These are phyloP conservation scores for Lepus townsendii DNA, from an alignment of 2,797 vertebrate species.

Conservation along the genomic window DNA sequence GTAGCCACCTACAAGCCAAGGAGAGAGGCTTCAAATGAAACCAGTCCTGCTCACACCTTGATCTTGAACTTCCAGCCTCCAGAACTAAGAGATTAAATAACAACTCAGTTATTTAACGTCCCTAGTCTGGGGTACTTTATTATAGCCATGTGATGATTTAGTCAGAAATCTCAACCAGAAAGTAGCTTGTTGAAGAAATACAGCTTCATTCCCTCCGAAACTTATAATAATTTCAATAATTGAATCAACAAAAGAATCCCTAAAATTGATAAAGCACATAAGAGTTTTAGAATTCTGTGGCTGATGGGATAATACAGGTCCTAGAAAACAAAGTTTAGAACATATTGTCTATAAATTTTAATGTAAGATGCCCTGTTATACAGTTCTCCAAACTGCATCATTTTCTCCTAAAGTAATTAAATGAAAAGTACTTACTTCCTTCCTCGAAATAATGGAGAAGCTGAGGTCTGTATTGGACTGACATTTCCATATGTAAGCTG, in stretches of 20 bases:
- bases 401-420: slow-evolving; percentile 63
- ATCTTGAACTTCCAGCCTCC: not conserved
- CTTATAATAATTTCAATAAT: not conserved
- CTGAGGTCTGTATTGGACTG: slow-evolving; percentile 73
- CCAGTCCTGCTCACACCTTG: not conserved
- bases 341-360: slow-evolving; percentile 12
- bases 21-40: not conserved
- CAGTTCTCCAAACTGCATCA: not conserved
- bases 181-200: slow-evolving; percentile 52
- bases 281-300: slow-evolving; percentile 58
- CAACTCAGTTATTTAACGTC: slow-evolving; percentile 3
- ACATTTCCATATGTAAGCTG: slow-evolving; percentile 80
- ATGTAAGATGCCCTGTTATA: not conserved
- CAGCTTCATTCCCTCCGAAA: slow-evolving; percentile 45
- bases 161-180: slow-evolving; percentile 54
- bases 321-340: slow-evolving; percentile 50
- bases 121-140: not conserved
- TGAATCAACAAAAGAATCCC: not conserved
- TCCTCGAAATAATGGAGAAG: slow-evolving; percentile 83
- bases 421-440: slow-evolving; percentile 91
- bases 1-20: not conserved
- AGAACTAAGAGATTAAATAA: slow-evolving; percentile 32
- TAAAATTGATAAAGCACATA: slow-evolving; percentile 49
- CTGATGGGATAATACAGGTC: not conserved
- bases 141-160: not conserved